Evolutionary conservation across 2,113 vertebrate species (phyloP).

Genomic region (Lagenorhynchus albirostris): DNA sequence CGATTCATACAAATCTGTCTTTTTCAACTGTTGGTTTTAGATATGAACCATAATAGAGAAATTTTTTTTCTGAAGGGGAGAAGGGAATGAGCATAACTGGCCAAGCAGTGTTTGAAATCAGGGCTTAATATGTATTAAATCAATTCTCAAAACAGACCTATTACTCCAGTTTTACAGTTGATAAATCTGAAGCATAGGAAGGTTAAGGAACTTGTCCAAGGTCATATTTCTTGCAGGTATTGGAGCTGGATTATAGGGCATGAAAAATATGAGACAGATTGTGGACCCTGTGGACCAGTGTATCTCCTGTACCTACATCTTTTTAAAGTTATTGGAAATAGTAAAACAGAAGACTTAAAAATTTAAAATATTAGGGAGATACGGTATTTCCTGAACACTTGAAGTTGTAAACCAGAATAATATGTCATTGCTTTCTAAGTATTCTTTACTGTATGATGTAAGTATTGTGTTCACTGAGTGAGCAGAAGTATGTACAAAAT

Average conservation of each 20-base stretch:
- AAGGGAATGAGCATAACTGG: background rate
- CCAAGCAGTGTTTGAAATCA: background rate
- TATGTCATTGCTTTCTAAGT: background rate
- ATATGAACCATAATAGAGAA: background rate
- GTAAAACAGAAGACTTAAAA: background rate
- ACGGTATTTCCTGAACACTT: background rate
- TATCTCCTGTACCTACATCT: background rate
- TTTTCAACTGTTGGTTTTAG: background rate
- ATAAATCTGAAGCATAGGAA: background rate
- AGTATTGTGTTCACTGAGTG: slow-evolving; percentile 59
- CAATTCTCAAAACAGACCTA: background rate
- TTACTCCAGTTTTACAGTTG: background rate
- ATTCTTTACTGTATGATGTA: background rate
- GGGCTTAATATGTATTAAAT: background rate
- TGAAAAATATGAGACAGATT: background rate
- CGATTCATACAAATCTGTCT: background rate
- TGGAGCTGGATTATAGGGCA: slow-evolving; percentile 13
- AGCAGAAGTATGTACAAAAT: slow-evolving; percentile 56
- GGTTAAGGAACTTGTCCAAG: background rate
- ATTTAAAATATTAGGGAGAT: background rate
- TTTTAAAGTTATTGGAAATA: slow-evolving; percentile 25
- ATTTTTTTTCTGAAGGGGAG: background rate
- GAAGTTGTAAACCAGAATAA: slow-evolving; percentile 51
- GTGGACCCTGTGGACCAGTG: background rate
- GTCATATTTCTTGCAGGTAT: background rate